phyloP scores from a whole-genome alignment of 2,113 vertebrate genomes.

The Chloropsis hardwickii region DNA sequence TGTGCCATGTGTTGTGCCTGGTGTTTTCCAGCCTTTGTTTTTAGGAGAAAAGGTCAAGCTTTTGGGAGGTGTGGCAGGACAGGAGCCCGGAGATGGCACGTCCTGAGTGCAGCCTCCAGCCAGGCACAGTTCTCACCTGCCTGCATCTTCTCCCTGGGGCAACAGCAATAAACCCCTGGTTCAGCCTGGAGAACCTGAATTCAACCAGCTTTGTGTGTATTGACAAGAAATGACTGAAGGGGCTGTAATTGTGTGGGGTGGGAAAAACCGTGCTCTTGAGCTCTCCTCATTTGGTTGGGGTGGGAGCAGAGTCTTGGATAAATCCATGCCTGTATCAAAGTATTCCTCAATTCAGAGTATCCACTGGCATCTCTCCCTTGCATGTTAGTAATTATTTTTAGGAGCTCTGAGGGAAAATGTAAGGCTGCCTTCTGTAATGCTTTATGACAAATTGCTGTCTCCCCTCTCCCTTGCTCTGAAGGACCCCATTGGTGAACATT shows the following conservation, averaged over 20 bases:
- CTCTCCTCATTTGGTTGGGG: not conserved
- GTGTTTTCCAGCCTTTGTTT: not conserved
- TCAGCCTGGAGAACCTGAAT: not conserved
- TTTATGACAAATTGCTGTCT: not conserved
- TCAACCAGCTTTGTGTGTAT: not conserved
- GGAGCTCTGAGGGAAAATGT: conserved; percentile 10
- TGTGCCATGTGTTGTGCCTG: not conserved
- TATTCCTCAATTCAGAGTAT: not conserved
- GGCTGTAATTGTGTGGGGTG: not conserved
- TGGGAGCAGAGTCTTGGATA: not conserved
- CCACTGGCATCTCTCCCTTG: not conserved
- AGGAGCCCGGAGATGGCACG: not conserved
- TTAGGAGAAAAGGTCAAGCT: not conserved
- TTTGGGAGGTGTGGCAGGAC: not conserved
- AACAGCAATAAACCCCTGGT: not conserved
- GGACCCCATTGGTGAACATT: conserved; percentile 27
- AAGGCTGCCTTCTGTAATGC: conserved; percentile 5
- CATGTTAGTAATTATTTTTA: conserved; percentile 35
- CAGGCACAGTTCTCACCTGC: not conserved
- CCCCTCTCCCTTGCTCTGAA: not conserved
- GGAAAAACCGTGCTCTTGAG: not conserved
- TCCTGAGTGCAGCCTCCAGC: not conserved
- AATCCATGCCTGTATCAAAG: not conserved
- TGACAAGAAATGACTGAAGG: conserved; percentile 38
- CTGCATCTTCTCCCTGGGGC: not conserved